phyloP scores from a whole-genome alignment of 1,140 invertebrate species.

The Apis cerana region DNA sequence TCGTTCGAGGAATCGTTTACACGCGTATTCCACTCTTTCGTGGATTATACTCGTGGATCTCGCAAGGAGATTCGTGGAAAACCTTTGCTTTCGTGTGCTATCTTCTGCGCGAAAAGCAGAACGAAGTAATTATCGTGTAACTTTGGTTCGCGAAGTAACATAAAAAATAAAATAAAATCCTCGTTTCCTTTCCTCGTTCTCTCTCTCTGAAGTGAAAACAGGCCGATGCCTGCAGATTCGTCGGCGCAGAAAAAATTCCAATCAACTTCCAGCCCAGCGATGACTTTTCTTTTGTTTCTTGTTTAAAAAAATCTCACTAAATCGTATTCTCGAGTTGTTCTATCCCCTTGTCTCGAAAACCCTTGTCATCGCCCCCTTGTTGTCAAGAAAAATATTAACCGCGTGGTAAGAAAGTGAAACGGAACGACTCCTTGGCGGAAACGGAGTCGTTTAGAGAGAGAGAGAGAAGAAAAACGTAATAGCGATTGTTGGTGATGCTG shows the following conservation, averaged over 20 bases:
- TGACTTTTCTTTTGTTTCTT: too few species aligned
- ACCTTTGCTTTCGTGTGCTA: slow-evolving; percentile 15
- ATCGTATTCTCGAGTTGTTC: too few species aligned
- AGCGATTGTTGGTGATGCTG: neutral
- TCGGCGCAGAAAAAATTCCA: too few species aligned
- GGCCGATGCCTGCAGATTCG: too few species aligned
- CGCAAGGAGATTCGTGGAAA: neutral
- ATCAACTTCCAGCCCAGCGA: too few species aligned
- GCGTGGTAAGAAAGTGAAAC: neutral
- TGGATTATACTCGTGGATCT: slow-evolving; percentile 53
- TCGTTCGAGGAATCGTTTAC: slow-evolving; percentile 54
- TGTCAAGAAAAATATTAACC: neutral
- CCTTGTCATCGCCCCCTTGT: neutral
- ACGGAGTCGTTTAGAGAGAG: neutral
- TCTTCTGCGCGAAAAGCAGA: neutral
- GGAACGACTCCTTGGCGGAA: neutral
- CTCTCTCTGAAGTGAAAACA: too few species aligned
- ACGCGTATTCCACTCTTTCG: slow-evolving; percentile 31
- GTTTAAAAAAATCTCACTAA: too few species aligned
- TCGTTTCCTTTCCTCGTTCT: neutral
- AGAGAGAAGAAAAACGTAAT: too few species aligned
- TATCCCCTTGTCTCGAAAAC: neutral
- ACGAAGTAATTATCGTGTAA: slow-evolving; percentile 30
- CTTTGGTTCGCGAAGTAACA: slow-evolving; percentile 17
- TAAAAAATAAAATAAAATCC: slow-evolving; percentile 5